phyloP scores from a whole-genome alignment of 2,888 invertebrate genomes.

The Plutella xylostella region DNA sequence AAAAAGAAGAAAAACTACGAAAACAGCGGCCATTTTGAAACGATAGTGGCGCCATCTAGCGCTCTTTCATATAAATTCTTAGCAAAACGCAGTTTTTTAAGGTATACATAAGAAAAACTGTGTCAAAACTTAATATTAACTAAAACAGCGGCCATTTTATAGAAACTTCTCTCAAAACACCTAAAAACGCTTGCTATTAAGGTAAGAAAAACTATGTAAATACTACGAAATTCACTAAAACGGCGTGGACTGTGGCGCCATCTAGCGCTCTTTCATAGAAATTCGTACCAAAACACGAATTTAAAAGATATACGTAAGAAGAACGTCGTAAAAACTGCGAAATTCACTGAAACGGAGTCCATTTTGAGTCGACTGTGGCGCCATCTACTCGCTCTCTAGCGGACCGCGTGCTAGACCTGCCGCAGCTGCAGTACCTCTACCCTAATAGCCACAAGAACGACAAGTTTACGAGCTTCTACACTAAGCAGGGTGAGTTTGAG shows the following conservation, averaged over 20 bases:
- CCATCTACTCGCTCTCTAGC: slow-evolving; percentile 76
- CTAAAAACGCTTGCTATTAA: no score
- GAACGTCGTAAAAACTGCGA: no score
- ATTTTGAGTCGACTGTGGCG: background rate
- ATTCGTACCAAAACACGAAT: background rate
- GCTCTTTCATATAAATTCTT: background rate
- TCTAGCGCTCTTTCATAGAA: background rate
- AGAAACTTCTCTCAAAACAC: no score
- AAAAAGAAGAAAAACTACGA: background rate
- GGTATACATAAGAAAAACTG: no score
- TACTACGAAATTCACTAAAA: background rate
- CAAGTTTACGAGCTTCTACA: slow-evolving; percentile 92
- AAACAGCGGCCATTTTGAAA: background rate
- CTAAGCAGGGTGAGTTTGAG: slow-evolving; percentile 48
- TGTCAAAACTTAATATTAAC: no score
- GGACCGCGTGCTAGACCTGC: slow-evolving; percentile 90
- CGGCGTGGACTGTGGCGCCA: background rate
- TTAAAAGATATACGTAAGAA: background rate
- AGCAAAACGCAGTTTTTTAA: background rate
- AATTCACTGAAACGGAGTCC: no score
- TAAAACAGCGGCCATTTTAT: no score
- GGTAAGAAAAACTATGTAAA: background rate
- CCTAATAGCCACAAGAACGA: slow-evolving; percentile 89
- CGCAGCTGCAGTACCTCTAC: slow-evolving; percentile 83
- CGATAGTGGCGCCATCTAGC: background rate